phyloP scores from a whole-genome alignment of 2,888 invertebrate genomes.

The Melinaea marsaeus region DNA sequence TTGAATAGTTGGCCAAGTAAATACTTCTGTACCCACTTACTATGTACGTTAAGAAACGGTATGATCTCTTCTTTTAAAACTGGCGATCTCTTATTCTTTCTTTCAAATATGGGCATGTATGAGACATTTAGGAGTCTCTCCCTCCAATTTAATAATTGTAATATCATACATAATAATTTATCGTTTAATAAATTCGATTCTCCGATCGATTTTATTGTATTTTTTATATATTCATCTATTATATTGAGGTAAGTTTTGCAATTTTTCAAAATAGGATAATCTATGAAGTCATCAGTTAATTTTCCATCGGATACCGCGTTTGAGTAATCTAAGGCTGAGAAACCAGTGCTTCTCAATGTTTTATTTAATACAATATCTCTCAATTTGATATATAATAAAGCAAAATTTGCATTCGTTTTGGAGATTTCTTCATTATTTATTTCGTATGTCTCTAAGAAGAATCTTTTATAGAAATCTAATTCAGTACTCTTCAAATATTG shows the following conservation, averaged over 20 bases:
- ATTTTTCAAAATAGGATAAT: slow-evolving; percentile 74
- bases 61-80: slow-evolving; percentile 73
- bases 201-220: slow-evolving; percentile 47
- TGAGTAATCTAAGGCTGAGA: slow-evolving; percentile 74
- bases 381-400: slow-evolving; percentile 67
- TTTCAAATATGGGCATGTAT: slow-evolving; percentile 51
- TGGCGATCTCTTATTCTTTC: slow-evolving; percentile 49
- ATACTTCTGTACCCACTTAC: slow-evolving; percentile 85
- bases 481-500: slow-evolving; percentile 33
- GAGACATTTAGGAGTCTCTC: slow-evolving; percentile 67
- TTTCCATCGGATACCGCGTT: slow-evolving; percentile 61
- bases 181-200: slow-evolving; percentile 46
- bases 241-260: slow-evolving; percentile 68
- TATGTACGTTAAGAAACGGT: slow-evolving; percentile 82
- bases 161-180: slow-evolving; percentile 54
- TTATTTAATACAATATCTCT: slow-evolving; percentile 38
- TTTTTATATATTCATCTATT: slow-evolving; percentile 65
- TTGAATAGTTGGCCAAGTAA: slow-evolving; percentile 60
- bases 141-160: slow-evolving; percentile 76
- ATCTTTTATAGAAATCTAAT: slow-evolving; percentile 46
- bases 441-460: slow-evolving; percentile 48
- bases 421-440: slow-evolving; percentile 35
- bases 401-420: slow-evolving; percentile 57
- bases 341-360: slow-evolving; percentile 36
- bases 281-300: slow-evolving; percentile 67